Evolutionary conservation across 2,113 vertebrate genomes (phyloP).

Genomic region (Phaethon lepturus): DNA sequence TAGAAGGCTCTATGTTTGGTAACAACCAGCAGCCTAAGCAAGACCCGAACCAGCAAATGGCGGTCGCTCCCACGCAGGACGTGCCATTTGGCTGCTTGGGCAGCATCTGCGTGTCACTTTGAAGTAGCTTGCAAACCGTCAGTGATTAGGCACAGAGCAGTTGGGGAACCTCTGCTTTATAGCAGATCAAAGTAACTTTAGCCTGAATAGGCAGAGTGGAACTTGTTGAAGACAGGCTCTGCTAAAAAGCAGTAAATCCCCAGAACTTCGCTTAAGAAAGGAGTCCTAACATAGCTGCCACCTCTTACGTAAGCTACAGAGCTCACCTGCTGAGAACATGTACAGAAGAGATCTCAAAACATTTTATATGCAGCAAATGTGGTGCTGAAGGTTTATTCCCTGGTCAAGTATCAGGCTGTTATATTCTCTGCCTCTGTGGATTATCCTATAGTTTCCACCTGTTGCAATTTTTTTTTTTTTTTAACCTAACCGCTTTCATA

Average conservation of each 20-base stretch:
- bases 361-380: background rate
- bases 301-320: rapidly evolving
- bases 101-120: background rate
- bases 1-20: rapidly evolving
- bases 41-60: background rate
- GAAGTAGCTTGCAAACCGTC: background rate
- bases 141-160: background rate
- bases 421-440: background rate
- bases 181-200: background rate
- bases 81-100: background rate
- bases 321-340: background rate
- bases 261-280: background rate
- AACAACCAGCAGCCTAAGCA: background rate
- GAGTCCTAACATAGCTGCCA: background rate
- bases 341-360: background rate
- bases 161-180: background rate
- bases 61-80: background rate
- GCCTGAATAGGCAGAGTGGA: background rate
- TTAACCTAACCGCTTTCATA: background rate
- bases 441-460: background rate
- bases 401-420: background rate
- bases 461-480: background rate
- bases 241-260: background rate
- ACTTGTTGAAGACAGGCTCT: background rate
- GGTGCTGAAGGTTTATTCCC: background rate